Evolutionary conservation across 2,888 invertebrate species (phyloP), one percentile per base, ranked within the genome.

Genomic region (Drosophila mayaguana): DNA sequence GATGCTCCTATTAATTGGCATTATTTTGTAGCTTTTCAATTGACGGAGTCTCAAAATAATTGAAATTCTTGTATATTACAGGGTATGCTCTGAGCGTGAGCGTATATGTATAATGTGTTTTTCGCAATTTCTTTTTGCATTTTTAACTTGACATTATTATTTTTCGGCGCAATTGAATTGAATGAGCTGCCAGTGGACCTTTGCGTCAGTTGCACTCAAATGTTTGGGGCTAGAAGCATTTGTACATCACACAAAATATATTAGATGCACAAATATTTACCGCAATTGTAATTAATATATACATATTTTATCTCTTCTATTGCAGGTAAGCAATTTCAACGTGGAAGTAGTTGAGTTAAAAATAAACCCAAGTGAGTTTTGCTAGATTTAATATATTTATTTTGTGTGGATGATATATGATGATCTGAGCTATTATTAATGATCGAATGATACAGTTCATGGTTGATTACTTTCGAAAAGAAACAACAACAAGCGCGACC

Each of bases 381-480:
- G 3, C 32, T 28, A 8, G 14, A 40, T 38, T 38, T 12, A n/a
- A 40, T 25, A n/a, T 34, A 43, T 53, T 7, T 28, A 50, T 43
- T 28, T 54, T 45, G 51, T 28, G 43, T 61, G 12, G 42, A 60
- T 76, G 61, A 59, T 45, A 34, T 65, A 45, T 50, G 53, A 55
- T 53, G 43, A 7, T 78, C 40, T 25, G 64, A 48, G 57, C 53
- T 53, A 45, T 73, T 71, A 76, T 83, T 76, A 63, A 80, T 80
- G 69, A 40, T 51, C 74, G 84, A 84, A 78, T 56, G 40, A 40
- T 61, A 66, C 59, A n/a, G 68, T 74, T 87, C 77, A 87, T 64
- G 85, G 82, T 72, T 73, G 78, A 78, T 88, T 72, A 81, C 89
- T 88, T 88, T 90, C 85, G 67, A 88, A 89, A 84, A 32, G 48